Base-by-base conservation (phyloP, 2,888 invertebrate genomes). In the Agrenia bidenticulata region DNA sequence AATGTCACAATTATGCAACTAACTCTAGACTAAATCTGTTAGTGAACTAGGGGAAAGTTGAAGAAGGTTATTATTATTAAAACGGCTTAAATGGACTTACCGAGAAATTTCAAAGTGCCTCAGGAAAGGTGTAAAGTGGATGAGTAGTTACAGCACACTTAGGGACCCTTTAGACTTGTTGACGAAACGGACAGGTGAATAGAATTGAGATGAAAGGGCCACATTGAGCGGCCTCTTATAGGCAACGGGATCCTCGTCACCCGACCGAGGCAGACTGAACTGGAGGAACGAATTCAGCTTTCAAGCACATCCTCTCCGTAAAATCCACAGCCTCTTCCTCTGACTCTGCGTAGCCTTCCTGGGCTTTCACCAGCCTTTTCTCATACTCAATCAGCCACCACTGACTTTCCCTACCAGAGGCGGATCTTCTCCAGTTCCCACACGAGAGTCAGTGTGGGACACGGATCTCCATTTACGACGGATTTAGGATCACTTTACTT, bases 171-270 rank as follows among this genome's bases (percentile, higher is more conserved):
- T n/a, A 23, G 32, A 41, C 23, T 57, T 57, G 57, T 57, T 41
- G 57, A 57, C 57, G 41, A 57, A 13, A 17, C 39, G 57, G 42
- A 39, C 57, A 57, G 57, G 32, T 41, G 39, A 57, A 39, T 9
- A 41, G 41, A 57, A 57, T 57, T 57, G 57, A 57, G 57, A 57
- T 32, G 39, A n/a, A 39, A 41, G 41, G 39, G 57, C 57, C 57
- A 57, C 39, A 41, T 41, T 57, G 57, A 41, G 57, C 41, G 41
- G 41, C 41, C 57, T 57, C 55, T 57, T 57, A 57, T 57, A 57
- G 41, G 42, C 21, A 55, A 23, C 55, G 32, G 57, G 57, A 57
- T 41, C 57, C 57, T 57, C 57, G 57, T 57, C 57, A 41, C 57
- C 55, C n/a, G 57, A 57, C 57, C 32, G 41, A 57, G 57, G 39